These are phyloP conservation scores for Scaeva pyrastri DNA, from an alignment of 2,888 invertebrate species.

Conservation along the genomic window DNA sequence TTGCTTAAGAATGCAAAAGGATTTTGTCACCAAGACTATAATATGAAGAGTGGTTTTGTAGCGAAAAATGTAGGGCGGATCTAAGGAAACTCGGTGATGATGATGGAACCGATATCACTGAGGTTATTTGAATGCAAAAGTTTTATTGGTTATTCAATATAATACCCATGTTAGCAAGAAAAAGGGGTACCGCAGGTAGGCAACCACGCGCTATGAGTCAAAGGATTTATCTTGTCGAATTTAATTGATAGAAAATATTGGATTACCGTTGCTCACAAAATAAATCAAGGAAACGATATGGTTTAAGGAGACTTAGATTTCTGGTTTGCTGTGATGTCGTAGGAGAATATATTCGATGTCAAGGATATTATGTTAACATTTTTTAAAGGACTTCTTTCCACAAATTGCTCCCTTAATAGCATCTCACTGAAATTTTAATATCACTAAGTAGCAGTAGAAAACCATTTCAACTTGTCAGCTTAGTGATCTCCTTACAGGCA, in stretches of 20 bases:
- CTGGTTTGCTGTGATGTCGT: conserved; percentile 5
- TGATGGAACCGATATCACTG: conserved; percentile 56
- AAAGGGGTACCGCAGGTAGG: not conserved
- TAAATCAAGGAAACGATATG: not conserved
- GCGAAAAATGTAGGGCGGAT: not conserved
- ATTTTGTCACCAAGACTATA: conserved; percentile 48
- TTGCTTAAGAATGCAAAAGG: conserved; percentile 33
- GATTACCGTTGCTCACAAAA: conserved; percentile 38
- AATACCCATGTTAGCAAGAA: not conserved
- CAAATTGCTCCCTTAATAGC: no score
- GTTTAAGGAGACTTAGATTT: conserved; percentile 4
- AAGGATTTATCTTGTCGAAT: conserved; percentile 43
- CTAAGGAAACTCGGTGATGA: not conserved
- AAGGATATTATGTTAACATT: no score
- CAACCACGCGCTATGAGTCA: conserved; percentile 19
- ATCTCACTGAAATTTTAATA: no score
- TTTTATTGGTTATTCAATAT: conserved; percentile 38
- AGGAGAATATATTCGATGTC: no score
- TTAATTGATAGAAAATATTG: conserved; percentile 66
- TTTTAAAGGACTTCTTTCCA: no score
- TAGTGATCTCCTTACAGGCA: no score
- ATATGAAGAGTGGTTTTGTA: not conserved
- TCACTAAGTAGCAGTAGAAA: no score
- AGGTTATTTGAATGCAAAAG: not conserved
- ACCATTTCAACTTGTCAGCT: no score